Evolutionary conservation across 1,140 invertebrate genomes (phyloP).

Genomic region (Ostrea edulis): DNA sequence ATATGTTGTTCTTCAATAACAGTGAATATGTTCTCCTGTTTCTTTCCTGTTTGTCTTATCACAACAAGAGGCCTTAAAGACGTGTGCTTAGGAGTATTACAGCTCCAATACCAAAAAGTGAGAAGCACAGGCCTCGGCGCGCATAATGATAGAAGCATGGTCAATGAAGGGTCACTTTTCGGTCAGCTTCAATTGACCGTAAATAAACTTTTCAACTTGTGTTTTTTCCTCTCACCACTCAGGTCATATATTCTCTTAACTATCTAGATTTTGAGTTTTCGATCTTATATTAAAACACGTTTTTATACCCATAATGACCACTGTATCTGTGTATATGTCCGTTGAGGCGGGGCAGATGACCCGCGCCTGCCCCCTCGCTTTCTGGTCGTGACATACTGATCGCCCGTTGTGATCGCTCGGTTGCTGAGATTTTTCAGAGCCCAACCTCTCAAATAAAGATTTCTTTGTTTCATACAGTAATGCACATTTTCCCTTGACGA

Average conservation of each 20-base stretch:
- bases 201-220: slow-evolving; percentile 60
- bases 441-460: slow-evolving; percentile 33
- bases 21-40: neutral
- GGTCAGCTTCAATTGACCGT: slow-evolving; percentile 57
- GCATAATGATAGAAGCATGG: slow-evolving; percentile 54
- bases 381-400: slow-evolving; percentile 55
- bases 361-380: slow-evolving; percentile 45
- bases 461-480: slow-evolving; percentile 40
- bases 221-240: slow-evolving; percentile 44
- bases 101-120: slow-evolving; percentile 3
- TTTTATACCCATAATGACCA: slow-evolving; percentile 50
- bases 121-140: neutral
- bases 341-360: slow-evolving; percentile 50
- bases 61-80: slow-evolving; percentile 9
- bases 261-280: slow-evolving; percentile 25
- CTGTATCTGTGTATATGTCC: slow-evolving; percentile 45
- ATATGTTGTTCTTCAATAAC: slow-evolving; percentile 27
- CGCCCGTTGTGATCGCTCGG: slow-evolving; percentile 22
- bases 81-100: neutral
- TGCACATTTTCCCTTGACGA: slow-evolving; percentile 37
- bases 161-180: slow-evolving; percentile 53
- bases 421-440: slow-evolving; percentile 10
- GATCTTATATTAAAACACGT: slow-evolving; percentile 50
- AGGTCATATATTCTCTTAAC: slow-evolving; percentile 13
- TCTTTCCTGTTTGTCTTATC: slow-evolving; percentile 20